A percentile compares a stretch with the other conserved stretches of the same genome.
Evolutionary conservation across 2,113 vertebrate genomes (phyloP).

Genomic region (Paratilapia polleni): DNA sequence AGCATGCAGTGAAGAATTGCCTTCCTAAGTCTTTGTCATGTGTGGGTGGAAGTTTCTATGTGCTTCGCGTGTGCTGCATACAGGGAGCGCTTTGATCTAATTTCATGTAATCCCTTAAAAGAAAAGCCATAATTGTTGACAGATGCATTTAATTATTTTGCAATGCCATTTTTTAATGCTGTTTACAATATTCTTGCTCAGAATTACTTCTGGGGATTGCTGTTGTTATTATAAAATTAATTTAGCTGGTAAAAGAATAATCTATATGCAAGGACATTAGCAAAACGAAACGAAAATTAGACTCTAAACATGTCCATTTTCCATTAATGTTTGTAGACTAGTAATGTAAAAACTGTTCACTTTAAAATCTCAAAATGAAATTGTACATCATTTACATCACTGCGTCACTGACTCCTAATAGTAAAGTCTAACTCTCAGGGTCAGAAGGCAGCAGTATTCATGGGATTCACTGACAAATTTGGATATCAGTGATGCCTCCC

Average conservation of each 20-base stretch:
- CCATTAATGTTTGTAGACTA: not conserved
- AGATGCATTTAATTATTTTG: slow-evolving; percentile 32
- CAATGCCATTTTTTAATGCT: slow-evolving; percentile 2
- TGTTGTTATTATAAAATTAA: not conserved
- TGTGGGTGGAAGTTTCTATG: slow-evolving; percentile 50
- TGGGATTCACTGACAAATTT: not conserved
- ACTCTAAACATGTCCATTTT: not conserved
- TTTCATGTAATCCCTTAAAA: slow-evolving; percentile 58
- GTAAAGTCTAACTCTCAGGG: not conserved
- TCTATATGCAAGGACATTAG: not conserved
- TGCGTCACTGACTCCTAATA: not conserved
- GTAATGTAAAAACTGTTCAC: not conserved
- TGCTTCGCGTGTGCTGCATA: slow-evolving; percentile 24
- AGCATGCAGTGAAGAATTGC: slow-evolving; percentile 37
- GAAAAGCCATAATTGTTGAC: slow-evolving; percentile 24
- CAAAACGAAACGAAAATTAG: not conserved
- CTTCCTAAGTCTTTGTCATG: slow-evolving; percentile 46
- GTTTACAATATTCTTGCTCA: slow-evolving; percentile 13
- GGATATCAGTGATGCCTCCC: not conserved
- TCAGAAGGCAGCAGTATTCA: not conserved
- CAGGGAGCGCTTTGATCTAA: slow-evolving; percentile 49
- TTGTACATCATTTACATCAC: not conserved
- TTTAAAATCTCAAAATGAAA: too few species aligned
- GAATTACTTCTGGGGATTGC: not conserved
- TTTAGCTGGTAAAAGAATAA: not conserved